These are phyloP conservation scores for Pyrrhosoma nymphula DNA, from an alignment of 2,888 invertebrate species.

Conservation along the genomic window DNA sequence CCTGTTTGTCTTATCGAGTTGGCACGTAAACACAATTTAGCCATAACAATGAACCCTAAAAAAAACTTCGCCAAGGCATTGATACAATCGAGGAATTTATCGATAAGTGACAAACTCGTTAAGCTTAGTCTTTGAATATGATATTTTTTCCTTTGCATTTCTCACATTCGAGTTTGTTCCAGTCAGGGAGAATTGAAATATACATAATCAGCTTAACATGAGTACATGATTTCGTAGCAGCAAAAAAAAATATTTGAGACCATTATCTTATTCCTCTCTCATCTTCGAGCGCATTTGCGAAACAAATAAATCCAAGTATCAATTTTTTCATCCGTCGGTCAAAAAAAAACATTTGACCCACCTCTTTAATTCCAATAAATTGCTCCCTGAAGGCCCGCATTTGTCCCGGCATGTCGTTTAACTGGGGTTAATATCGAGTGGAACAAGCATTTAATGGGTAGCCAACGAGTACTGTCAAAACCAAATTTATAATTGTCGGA, in stretches of 20 bases:
- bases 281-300: not conserved
- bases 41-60: no score
- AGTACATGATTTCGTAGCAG: not conserved
- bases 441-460: slow-evolving; percentile 15
- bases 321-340: not conserved
- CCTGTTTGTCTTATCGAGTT: no score
- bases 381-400: not conserved
- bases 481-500: slow-evolving; percentile 22
- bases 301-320: not conserved
- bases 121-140: no score
- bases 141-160: no score
- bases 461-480: not conserved
- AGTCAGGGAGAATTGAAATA: no score
- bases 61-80: no score
- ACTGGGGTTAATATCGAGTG: slow-evolving; percentile 13
- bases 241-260: not conserved
- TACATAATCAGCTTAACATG: not conserved
- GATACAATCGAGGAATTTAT: no score
- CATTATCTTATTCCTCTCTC: not conserved
- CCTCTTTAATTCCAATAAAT: not conserved
- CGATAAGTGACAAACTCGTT: no score
- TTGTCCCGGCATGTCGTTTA: not conserved
- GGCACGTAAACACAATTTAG: no score
- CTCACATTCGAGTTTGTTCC: no score
- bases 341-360: not conserved